These are phyloP conservation scores for Drosophila paranaensis DNA, from an alignment of 2,888 invertebrate species.

Conservation along the genomic window DNA sequence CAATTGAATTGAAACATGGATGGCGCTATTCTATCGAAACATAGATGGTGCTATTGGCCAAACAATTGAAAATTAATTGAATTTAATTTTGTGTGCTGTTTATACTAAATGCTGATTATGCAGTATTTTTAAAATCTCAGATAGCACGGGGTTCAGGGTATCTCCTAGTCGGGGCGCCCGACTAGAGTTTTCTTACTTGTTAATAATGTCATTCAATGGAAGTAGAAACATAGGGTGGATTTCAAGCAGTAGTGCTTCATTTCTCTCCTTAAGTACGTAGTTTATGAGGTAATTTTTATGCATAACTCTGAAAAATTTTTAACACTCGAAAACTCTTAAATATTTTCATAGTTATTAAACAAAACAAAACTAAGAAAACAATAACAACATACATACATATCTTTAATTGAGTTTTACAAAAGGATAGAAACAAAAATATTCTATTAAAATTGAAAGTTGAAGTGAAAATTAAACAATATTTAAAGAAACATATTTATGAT, in stretches of 20 bases:
- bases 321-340: conserved; percentile 21
- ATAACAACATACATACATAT: conserved; percentile 12
- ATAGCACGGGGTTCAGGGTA: too few relatives aligned
- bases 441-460: conserved; percentile 31
- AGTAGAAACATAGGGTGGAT: conserved; percentile 33
- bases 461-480: conserved; percentile 30
- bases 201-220: conserved; percentile 28
- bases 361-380: not conserved
- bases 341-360: not conserved
- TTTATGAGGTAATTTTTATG: conserved; percentile 62
- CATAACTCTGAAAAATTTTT: conserved; percentile 33
- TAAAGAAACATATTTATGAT: conserved; percentile 32
- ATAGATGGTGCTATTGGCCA: too few relatives aligned
- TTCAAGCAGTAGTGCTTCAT: conserved; percentile 31
- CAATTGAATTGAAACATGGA: too few relatives aligned
- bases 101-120: too few relatives aligned
- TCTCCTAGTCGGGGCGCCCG: too few relatives aligned
- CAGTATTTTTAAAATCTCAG: too few relatives aligned
- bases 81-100: too few relatives aligned
- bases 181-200: too few relatives aligned
- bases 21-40: too few relatives aligned
- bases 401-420: conserved; percentile 23
- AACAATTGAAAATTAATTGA: too few relatives aligned
- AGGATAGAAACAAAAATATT: conserved; percentile 23
- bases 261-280: conserved; percentile 62